Conservation (phyloP, 2,113 vertebrate species). For the Strigops habroptila region DNA sequence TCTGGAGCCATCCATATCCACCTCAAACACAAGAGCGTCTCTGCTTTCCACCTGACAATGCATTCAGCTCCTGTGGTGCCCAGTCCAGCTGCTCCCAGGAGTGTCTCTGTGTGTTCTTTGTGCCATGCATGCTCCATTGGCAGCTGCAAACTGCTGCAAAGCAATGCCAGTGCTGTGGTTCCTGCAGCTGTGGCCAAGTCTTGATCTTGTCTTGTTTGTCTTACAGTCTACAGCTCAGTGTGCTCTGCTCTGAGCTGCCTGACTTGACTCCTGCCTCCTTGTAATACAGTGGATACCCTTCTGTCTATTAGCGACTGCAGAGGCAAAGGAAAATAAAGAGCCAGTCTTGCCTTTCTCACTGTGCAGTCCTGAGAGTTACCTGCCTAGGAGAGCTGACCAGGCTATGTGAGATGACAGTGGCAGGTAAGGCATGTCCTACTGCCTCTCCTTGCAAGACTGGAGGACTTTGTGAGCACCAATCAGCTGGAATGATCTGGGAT, state of each 20-base stretch:
- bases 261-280: neutral
- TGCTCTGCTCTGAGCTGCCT: neutral
- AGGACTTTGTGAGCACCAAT: neutral
- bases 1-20: neutral
- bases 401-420: neutral
- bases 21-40: neutral
- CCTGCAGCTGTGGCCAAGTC: neutral
- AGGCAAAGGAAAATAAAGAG: neutral
- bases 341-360: neutral
- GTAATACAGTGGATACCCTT: neutral
- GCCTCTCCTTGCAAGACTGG: neutral
- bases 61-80: neutral
- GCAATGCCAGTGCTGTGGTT: neutral
- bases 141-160: neutral
- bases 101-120: neutral
- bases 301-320: neutral
- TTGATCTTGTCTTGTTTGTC: neutral
- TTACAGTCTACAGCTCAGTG: neutral
- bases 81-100: neutral
- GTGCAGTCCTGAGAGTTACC: neutral
- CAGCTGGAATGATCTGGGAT: neutral
- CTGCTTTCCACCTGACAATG: neutral
- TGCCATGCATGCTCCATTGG: neutral
- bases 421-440: fast-evolving
- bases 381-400: neutral